Evolutionary conservation across 2,797 vertebrate species (phyloP).

Genomic region (Chanos chanos): DNA sequence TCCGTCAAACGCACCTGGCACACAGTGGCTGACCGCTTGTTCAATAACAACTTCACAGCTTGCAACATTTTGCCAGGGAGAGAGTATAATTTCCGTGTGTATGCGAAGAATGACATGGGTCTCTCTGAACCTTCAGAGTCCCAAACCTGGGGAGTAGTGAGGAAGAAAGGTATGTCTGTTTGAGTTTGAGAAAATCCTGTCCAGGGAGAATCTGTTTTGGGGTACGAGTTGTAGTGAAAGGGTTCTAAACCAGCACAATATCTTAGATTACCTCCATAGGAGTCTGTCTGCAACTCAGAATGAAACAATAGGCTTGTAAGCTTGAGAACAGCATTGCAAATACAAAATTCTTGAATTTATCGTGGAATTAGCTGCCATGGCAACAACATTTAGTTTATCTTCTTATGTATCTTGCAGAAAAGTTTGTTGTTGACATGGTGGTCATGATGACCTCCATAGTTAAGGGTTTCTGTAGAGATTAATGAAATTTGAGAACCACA

Average conservation of each 20-base stretch:
- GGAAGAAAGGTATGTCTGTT: constrained; percentile 65
- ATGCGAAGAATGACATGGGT: constrained; percentile 83
- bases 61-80: constrained; percentile 76
- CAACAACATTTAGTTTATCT: neutral
- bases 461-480: too few species aligned
- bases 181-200: too few species aligned
- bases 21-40: constrained; percentile 71
- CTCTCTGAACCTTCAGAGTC: constrained; percentile 77
- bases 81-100: constrained; percentile 81
- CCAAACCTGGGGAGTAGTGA: constrained; percentile 71
- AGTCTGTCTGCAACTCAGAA: too few species aligned
- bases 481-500: too few species aligned
- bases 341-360: neutral
- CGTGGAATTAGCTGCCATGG: neutral
- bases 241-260: too few species aligned
- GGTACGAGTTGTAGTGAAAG: neutral
- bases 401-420: constrained; percentile 33
- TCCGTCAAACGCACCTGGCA: constrained; percentile 73
- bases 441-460: too few species aligned
- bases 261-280: too few species aligned
- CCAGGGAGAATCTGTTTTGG: neutral
- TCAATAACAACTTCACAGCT: constrained; percentile 84
- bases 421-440: constrained; percentile 51
- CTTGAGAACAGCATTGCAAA: neutral
- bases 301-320: too few species aligned